Conservation (phyloP, 1,140 invertebrate genomes). For the Megalopta genalis region DNA sequence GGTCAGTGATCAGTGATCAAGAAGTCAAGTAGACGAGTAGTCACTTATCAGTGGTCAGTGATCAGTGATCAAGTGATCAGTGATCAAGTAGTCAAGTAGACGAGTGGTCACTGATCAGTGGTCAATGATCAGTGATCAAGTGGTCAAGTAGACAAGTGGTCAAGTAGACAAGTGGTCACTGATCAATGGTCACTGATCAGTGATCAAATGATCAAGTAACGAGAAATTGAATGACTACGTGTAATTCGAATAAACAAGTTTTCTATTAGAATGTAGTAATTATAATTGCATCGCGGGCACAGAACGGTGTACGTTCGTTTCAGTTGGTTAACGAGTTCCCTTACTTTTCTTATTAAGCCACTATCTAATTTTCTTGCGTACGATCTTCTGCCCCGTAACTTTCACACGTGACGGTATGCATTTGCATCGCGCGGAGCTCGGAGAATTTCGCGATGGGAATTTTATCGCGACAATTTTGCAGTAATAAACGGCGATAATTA, state of each 20-base stretch:
- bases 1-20: too few species aligned
- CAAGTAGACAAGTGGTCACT: too few species aligned
- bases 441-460: conserved; percentile 25
- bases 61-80: too few species aligned
- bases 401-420: conserved; percentile 17
- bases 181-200: too few species aligned
- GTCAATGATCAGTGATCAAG: too few species aligned
- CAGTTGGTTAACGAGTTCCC: conserved; percentile 28
- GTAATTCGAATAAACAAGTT: conserved; percentile 35
- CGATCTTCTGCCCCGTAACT: conserved; percentile 22
- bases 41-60: too few species aligned
- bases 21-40: too few species aligned
- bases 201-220: too few species aligned
- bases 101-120: too few species aligned
- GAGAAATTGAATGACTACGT: too few species aligned
- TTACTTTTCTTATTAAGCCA: conserved; percentile 27
- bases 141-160: too few species aligned
- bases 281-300: conserved; percentile 20
- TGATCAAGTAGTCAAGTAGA: too few species aligned
- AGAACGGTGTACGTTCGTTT: conserved; percentile 7
- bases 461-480: conserved; percentile 4
- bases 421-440: conserved; percentile 7
- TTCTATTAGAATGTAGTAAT: conserved; percentile 18
- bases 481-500: conserved; percentile 38
- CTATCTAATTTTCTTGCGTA: conserved; percentile 40